Evolutionary conservation across 2,113 vertebrate species (phyloP), one percentile per base, ranked within the genome.

Genomic region (Kryptolebias marmoratus): DNA sequence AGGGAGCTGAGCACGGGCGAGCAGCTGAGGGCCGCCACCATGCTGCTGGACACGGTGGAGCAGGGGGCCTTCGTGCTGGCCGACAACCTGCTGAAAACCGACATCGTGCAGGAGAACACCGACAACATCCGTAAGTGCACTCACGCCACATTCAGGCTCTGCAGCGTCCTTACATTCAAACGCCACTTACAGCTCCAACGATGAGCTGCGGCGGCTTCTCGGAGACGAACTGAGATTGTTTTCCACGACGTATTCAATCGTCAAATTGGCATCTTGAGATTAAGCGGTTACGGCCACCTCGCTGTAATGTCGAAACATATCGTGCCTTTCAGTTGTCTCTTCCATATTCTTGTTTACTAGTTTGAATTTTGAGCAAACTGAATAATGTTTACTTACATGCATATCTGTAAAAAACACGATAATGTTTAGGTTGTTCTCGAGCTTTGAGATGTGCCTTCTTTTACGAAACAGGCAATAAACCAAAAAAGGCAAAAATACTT

Each of bases 71-170:
- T 99, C 1, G 96, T 99, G 69, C 94, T 99, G 79, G 98, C 98
- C 0, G 98, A 99, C 77, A 99, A 99, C 94, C 95, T 99, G 84
- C 94, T 99, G 73, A 99, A 99, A 94, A 98, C 97, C 0, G 98
- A 99, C 89, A 95, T 98, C 0, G 97, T 99, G 81, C 95, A 97
- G 65, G 97, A 98, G 84, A 98, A 96, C 92, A 97, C 95, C 0
- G 96, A 99, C 63, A 99, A 99, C 84, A 98, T 99, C 68, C 95
- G 98, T 99, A 91, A 99, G 97, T 95, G 70, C 9, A 16, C 5
- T 0, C 22, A 12, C 11, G 9, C 44, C 11, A 50, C 0, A 1
- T 16, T 62, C 27, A 13, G 1, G 1, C 2, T 39, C 10, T n/a
- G 11, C 13, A 16, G 22, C 30, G 22, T 22, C 12, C 1, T 32